These are phyloP conservation scores for Eupithecia subumbrata DNA, from an alignment of 2,888 invertebrate species.

Conservation along the genomic window DNA sequence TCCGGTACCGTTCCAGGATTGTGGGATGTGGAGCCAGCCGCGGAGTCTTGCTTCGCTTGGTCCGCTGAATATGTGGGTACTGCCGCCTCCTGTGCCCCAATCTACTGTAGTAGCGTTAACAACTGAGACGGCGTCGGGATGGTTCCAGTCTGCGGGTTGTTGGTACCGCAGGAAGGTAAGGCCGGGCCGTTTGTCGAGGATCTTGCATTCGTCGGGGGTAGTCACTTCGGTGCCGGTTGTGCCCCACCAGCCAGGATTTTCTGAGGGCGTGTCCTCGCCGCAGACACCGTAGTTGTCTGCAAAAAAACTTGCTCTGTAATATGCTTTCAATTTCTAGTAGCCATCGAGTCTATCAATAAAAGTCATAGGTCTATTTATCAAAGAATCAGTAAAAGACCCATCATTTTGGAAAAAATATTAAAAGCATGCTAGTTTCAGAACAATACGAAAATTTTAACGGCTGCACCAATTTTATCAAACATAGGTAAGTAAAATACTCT, in stretches of 20 bases:
- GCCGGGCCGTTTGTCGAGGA: slow-evolving; percentile 92
- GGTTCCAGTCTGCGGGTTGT: slow-evolving; percentile 93
- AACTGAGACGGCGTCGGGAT: slow-evolving; percentile 94
- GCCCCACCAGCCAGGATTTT: slow-evolving; percentile 96
- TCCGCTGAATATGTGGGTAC: slow-evolving; percentile 87
- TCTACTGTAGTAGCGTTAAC: slow-evolving; percentile 94
- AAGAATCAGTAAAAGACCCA: background rate
- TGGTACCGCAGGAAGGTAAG: slow-evolving; percentile 94
- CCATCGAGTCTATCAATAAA: too few relatives aligned
- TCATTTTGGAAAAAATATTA: background rate
- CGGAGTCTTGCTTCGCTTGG: slow-evolving; percentile 90
- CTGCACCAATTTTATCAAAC: too few relatives aligned
- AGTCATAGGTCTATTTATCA: too few relatives aligned
- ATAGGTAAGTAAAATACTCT: too few relatives aligned
- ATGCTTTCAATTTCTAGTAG: background rate
- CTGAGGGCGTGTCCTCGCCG: slow-evolving; percentile 92
- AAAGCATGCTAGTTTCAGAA: too few relatives aligned
- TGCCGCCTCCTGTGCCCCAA: slow-evolving; percentile 88
- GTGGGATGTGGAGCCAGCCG: slow-evolving; percentile 93
- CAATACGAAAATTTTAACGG: too few relatives aligned
- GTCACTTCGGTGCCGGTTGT: slow-evolving; percentile 90
- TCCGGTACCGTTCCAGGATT: slow-evolving; percentile 86
- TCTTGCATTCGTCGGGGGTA: slow-evolving; percentile 90
- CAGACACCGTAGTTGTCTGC: slow-evolving; percentile 92
- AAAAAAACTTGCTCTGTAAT: slow-evolving; percentile 35